Percentiles rank a stretch among this genome's conserved stretches.
phyloP scores from a whole-genome alignment of 2,797 vertebrate species.

The Scarus forsteni region DNA sequence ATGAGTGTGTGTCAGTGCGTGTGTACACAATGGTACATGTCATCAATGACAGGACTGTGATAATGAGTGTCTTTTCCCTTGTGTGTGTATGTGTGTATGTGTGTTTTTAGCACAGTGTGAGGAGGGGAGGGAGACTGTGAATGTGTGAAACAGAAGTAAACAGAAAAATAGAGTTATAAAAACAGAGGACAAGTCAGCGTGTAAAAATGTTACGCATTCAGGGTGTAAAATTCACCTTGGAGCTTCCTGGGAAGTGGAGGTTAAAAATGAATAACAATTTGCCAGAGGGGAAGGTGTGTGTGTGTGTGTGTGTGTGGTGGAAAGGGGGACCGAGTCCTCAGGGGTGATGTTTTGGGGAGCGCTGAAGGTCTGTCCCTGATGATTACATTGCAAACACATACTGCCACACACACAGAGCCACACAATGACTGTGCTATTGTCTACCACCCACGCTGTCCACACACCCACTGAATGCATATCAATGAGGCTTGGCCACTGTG shows the following conservation, averaged over 20 bases:
- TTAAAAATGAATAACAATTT: constrained; percentile 95
- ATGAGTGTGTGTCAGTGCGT: constrained; percentile 17
- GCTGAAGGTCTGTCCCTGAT: constrained; percentile 86
- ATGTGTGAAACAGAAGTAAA: constrained; percentile 64
- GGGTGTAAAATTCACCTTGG: constrained; percentile 78
- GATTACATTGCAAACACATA: constrained; percentile 91
- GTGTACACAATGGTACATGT: constrained; percentile 65
- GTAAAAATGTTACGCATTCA: constrained; percentile 29
- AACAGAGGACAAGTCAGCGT: constrained; percentile 72
- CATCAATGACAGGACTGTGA: constrained; percentile 78
- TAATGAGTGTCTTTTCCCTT: constrained; percentile 78
- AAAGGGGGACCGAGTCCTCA: constrained; percentile 56
- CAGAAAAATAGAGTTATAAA: constrained; percentile 39
- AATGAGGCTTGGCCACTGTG: constrained; percentile 66
- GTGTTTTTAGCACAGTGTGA: constrained; percentile 21
- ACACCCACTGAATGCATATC: constrained; percentile 76
- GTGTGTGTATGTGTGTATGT: too few relatives aligned
- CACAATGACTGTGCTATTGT: constrained; percentile 67
- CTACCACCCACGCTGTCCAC: constrained; percentile 65
- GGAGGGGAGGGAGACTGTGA: constrained; percentile 18
- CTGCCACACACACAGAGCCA: constrained; percentile 25
- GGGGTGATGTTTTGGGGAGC: constrained; percentile 77
- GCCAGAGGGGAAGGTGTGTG: constrained; percentile 18
- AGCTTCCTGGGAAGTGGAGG: constrained; percentile 79
- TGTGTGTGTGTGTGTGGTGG: constrained; percentile 7